Evolutionary conservation across 2,888 invertebrate genomes (phyloP), one percentile per base, ranked within the genome.

Genomic region (Hypercompe scribonia): DNA sequence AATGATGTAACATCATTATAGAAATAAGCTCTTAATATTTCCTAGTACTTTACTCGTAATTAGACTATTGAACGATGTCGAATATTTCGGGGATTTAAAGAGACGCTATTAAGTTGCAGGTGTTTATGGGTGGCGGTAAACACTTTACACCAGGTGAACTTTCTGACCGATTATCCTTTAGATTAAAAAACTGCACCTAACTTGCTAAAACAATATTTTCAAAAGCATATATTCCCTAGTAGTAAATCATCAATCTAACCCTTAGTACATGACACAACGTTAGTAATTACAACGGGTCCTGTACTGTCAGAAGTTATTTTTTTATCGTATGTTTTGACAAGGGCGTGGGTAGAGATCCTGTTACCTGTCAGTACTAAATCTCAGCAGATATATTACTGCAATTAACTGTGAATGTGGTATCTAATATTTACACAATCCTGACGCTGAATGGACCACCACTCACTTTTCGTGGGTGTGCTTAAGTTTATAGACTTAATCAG

Each of bases 351-450:
- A 21, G 73, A 31, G 24, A 70, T 24, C 54, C 42, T 70, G 66
- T 33, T 68, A 10, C 39, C 61, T 34, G 58, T 69, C 36, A 61
- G 67, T 65, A 66, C n/a, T 61, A 61, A 66, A 64, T 64, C 39
- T 65, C 33, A 75, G 42, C 24, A 72, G 58, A 61, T 65, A 34
- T 42, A 71, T 68, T 74, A 67, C 68, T 61, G 65, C 69, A 71
- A 65, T 68, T 72, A 75, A 39, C 65, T 64, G 50, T 34, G 28
- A 18, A 58, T 24, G 8, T 8, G 34, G 63, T 61, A 68, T 36
- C 33, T 61, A 67, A 42, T 72, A 65, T 73, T 69, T 73, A 58
- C 65, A 69, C 58, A 69, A 42, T 65, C 13, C 28, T 34, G 67
- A 31, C 28, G 64, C 24, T 31, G 36, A 72, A 67, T 63, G 21